Evolutionary conservation across 1,140 invertebrate species (phyloP), one percentile per base, ranked within the genome.

Genomic region (Paramacrobiotus metropolitanus): DNA sequence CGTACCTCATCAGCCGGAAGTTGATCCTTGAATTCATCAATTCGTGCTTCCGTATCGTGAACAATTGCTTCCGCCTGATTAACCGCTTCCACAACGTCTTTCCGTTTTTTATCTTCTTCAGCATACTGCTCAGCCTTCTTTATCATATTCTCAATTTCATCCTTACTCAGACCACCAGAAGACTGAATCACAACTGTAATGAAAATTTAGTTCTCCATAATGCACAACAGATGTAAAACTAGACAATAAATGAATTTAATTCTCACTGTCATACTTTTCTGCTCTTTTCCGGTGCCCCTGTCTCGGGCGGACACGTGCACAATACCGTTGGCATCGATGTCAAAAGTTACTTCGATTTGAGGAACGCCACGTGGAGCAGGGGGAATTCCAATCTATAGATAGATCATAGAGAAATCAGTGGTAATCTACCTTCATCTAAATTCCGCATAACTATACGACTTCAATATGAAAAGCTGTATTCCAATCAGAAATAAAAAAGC

Each of bases 131-230:
- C 94, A 18, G 95, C 94, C 69, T 93, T 94, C 70, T 86, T 90
- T 40, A 99, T 86, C 95, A 99, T 99, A 72, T 99, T 98, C 77
- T 99, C 95, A 70, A 99, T 99, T 75, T 99, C 94, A 72, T 98
- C 94, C 74, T 99, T 98, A 70, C 87, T 95, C 18, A 99, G 76
- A 67, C 95, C 95, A 70, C 95, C 94, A 59, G 90, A 95, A 0
- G 94, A 98, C 72, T 97, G 93, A 72, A 99, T 98, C 1, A 98
- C 87, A 77, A 99, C 87, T 91, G 73, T n/a, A 74, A 76, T 68
- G 64, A 63, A 62, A 65, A 64, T n/a, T n/a, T n/a, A 24, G 1
- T 1, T 2, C 2, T 2, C 21, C 45, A 29, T 2, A 61, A 4
- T 31, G 4, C 20, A 29, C 1, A 9, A 60, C 30, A 62, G 34